Conservation (phyloP, 1,140 invertebrate genomes). For the Phymorhynchus buccinoides region DNA sequence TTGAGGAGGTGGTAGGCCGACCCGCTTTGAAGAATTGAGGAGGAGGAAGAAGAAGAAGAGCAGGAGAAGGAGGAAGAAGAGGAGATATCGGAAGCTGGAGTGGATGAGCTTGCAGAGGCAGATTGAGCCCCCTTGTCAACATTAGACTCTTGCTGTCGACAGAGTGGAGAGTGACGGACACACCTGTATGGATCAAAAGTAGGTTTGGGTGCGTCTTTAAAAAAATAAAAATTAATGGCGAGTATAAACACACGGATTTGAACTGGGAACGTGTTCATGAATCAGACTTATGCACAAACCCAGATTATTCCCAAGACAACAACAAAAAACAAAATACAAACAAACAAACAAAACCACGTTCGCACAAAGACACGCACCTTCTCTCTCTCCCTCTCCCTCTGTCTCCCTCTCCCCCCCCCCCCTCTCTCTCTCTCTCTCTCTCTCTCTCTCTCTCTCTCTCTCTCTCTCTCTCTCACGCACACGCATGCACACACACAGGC, state of each 20-base stretch:
- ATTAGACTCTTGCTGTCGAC: neutral
- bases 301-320: neutral
- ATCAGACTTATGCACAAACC: neutral
- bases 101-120: neutral
- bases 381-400: too few relatives aligned
- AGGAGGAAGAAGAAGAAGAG: neutral
- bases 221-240: neutral
- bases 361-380: neutral
- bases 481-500: neutral
- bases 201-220: neutral
- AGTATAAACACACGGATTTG: neutral
- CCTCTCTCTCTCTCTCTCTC: neutral
- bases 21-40: neutral
- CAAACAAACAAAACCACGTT: neutral
- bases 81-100: neutral
- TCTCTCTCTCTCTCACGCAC: neutral
- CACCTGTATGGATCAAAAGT: constrained; percentile 3
- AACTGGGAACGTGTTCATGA: neutral
- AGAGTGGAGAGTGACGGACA: constrained; percentile 25
- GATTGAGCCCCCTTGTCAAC: neutral
- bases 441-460: too few relatives aligned
- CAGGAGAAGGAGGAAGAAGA: too few relatives aligned
- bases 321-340: neutral
- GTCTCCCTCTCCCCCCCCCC: neutral
- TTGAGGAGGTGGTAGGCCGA: constrained; percentile 80